Base-by-base conservation (phyloP, 2,888 invertebrate genomes). In the Pharmacophagus antenor region DNA sequence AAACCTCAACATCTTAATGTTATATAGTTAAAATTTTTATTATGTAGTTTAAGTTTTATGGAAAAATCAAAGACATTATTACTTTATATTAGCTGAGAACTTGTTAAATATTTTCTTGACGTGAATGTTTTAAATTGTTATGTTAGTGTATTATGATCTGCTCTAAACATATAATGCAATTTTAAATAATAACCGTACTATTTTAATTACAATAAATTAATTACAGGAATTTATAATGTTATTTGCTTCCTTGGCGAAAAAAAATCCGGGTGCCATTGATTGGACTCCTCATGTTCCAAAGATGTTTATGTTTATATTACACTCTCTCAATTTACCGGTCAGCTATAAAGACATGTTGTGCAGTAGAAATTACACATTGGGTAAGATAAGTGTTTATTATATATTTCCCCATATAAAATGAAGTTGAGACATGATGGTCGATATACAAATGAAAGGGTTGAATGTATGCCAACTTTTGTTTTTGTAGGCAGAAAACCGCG, bases 261-360 rank as follows among this genome's bases (percentile, higher is more conserved):
- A 92, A 68, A 96, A 95, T 79, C 94, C 96, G 56, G 97, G 98
- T 0, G 93, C 94, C 56, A 94, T 98, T 47, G 94, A 98, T 79
- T 98, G 98, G 98, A 94, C 94, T 63, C 95, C 96, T 0, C 92
- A 97, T 74, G 92, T 97, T 55, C 94, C 97, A 0, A 84, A 93
- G 58, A 94, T 96, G 93, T 96, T 95, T 73, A 93, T 93, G 12
- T 90, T 94, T 77, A 95, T 93, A 76, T 82, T 96, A 63, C 92
- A 95, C 65, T 93, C 94, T 42, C 92, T 97, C 56, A 94, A 95
- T 73, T 86, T 98, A 55, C 97, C 97, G 0, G 96, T 97, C 57
- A 92, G 93, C 63, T 95, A 94, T 74, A 95, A 94, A 72, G 93
- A 94, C 63, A 91, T 92, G 73, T 92, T 92, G 75, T 89, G 88